phyloP scores from a whole-genome alignment of 1,140 invertebrate species.

The Globodera rostochiensis region DNA sequence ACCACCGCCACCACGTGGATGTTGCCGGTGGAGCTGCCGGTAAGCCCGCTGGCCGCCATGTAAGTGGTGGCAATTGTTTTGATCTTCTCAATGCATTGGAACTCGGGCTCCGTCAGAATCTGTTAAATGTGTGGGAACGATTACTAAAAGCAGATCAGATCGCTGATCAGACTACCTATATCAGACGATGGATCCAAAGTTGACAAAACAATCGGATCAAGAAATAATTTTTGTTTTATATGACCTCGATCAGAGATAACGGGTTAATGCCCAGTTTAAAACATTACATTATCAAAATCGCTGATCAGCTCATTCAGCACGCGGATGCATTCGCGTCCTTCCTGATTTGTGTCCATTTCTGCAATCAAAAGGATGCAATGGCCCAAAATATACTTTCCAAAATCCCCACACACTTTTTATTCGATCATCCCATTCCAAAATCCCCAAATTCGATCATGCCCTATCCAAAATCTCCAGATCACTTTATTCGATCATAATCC shows the following conservation, averaged over 20 bases:
- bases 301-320: slow-evolving; percentile 96
- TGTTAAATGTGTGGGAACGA: slow-evolving; percentile 67
- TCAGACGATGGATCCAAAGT: too few species aligned
- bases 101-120: slow-evolving; percentile 80
- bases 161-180: too few species aligned
- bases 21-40: slow-evolving; percentile 47
- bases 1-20: slow-evolving; percentile 75
- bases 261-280: too few species aligned
- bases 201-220: too few species aligned
- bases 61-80: slow-evolving; percentile 88
- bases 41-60: slow-evolving; percentile 89
- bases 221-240: too few species aligned
- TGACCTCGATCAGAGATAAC: too few species aligned
- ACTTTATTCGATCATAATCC: too few species aligned
- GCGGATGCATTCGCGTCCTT: slow-evolving; percentile 87
- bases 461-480: background rate
- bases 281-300: slow-evolving; percentile 84
- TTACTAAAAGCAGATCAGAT: too few species aligned
- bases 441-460: background rate
- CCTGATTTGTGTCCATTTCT: slow-evolving; percentile 87
- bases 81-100: slow-evolving; percentile 88
- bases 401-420: too few species aligned
- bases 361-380: background rate
- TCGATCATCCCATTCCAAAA: too few species aligned
- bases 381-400: slow-evolving; percentile 56